Percentiles rank a stretch among this genome's conserved stretches.
Conservation (phyloP, 2,797 vertebrate species). For the Myotis pilosus region DNA sequence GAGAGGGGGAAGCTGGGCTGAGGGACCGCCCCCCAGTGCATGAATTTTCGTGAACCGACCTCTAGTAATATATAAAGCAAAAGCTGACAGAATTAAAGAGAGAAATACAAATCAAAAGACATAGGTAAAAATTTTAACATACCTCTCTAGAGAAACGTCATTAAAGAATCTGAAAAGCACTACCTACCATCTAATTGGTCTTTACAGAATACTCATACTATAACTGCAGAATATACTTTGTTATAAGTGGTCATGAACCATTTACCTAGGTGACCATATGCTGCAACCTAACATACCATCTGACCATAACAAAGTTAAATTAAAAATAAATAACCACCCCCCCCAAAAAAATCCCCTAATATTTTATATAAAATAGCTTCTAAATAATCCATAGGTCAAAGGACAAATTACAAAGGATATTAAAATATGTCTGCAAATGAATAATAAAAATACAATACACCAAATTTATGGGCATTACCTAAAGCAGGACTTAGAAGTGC, state of each 20-base stretch:
- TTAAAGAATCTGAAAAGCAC: neutral
- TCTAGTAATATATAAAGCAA: neutral
- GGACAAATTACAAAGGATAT: neutral
- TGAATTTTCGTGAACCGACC: no score
- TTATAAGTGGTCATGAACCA: neutral
- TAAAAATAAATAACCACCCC: neutral
- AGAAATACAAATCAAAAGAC: neutral
- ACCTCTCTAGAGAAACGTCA: neutral
- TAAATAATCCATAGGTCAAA: neutral
- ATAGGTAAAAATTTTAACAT: neutral
- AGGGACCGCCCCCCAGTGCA: no score
- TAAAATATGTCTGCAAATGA: neutral
- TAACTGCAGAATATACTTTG: neutral
- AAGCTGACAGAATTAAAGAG: neutral
- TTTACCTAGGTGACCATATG: neutral
- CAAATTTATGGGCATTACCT: neutral
- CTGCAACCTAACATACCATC: neutral
- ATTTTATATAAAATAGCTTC: neutral
- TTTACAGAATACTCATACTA: neutral
- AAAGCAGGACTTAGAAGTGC: neutral
- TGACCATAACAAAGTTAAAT: neutral
- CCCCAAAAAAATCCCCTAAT: neutral
- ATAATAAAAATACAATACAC: neutral
- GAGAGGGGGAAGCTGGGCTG: no score
- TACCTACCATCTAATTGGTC: neutral